phyloP scores from a whole-genome alignment of 1,140 invertebrate genomes.

The Lepidurus apus region DNA sequence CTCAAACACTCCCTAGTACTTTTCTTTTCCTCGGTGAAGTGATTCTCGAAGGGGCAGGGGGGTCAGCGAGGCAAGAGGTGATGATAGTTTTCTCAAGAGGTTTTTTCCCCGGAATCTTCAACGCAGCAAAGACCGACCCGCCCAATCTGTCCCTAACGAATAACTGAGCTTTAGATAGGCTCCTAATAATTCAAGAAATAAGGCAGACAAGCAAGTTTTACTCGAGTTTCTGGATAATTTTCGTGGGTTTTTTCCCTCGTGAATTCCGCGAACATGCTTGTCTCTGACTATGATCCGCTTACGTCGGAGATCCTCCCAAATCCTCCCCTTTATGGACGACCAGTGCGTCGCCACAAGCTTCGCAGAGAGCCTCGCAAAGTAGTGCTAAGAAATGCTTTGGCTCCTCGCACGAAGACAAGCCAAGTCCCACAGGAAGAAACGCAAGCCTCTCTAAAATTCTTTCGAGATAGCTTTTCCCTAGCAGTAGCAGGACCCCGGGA shows the following conservation, averaged over 20 bases:
- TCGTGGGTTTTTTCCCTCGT: neutral
- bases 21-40: too few species aligned
- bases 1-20: too few species aligned
- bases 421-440: neutral
- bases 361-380: neutral
- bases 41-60: too few species aligned
- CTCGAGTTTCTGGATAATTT: too few species aligned
- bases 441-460: neutral
- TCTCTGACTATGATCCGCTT: neutral
- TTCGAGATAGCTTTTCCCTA: neutral
- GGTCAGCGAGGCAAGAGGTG: too few species aligned
- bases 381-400: neutral
- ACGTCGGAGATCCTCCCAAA: neutral
- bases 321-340: slow-evolving; percentile 13
- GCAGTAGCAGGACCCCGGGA: neutral
- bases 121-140: too few species aligned
- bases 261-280: slow-evolving; percentile 4
- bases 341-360: slow-evolving; percentile 12
- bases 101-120: too few species aligned
- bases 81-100: too few species aligned
- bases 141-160: too few species aligned
- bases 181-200: too few species aligned
- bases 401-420: neutral
- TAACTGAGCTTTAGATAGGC: too few species aligned
- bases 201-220: too few species aligned